Evolutionary conservation across 2,888 invertebrate species (phyloP).

Genomic region (Nymphalis c-album): DNA sequence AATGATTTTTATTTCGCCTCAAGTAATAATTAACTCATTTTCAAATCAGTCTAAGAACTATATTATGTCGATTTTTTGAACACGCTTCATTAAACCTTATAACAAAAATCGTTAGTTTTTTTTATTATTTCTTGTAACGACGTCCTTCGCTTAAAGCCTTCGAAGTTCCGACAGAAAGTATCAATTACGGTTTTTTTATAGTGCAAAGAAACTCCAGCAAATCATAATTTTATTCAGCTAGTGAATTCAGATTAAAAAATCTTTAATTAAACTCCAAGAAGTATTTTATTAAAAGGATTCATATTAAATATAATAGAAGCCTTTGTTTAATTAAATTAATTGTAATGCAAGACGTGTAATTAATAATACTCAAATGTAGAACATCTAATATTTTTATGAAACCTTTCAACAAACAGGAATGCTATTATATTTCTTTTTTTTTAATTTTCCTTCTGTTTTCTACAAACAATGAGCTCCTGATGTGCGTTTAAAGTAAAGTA

Average conservation of each 20-base stretch:
- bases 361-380: too few species aligned
- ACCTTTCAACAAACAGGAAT: too few species aligned
- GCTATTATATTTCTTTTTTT: too few species aligned
- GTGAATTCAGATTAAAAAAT: neutral
- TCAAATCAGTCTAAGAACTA: too few species aligned
- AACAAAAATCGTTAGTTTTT: neutral
- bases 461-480: too few species aligned
- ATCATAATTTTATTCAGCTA: neutral
- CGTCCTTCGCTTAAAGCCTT: neutral
- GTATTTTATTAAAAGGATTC: neutral
- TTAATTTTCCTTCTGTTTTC: too few species aligned
- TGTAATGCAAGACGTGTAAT: neutral
- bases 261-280: neutral
- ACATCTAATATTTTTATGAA: too few species aligned
- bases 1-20: neutral
- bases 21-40: neutral
- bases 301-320: neutral
- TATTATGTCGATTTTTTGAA: neutral
- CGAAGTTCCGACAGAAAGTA: neutral
- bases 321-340: conserved; percentile 11
- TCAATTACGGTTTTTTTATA: neutral
- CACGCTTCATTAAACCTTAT: neutral
- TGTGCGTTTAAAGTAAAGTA: too few species aligned
- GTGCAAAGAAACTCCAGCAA: neutral
- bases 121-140: conserved; percentile 3